phyloP scores from a whole-genome alignment of 1,140 invertebrate species.

The Halotydeus destructor region DNA sequence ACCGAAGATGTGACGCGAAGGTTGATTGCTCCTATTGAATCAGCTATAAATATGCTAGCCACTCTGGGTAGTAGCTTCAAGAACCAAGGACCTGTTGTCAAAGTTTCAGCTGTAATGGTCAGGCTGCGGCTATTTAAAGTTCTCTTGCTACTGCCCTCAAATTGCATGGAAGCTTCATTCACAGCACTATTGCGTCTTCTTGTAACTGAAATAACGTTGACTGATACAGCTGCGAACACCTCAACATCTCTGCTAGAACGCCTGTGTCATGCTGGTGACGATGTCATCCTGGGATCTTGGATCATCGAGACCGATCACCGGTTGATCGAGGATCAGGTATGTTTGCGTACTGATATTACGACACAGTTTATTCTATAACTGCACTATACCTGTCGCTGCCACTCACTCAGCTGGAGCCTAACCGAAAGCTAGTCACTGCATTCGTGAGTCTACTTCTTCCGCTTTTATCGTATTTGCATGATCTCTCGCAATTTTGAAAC shows the following conservation, averaged over 20 bases:
- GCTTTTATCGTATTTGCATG: background rate
- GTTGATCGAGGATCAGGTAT: constrained; percentile 88
- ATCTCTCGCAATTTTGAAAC: background rate
- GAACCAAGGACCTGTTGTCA: constrained; percentile 75
- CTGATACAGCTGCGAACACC: constrained; percentile 82
- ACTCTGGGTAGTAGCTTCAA: constrained; percentile 67
- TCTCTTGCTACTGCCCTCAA: constrained; percentile 53
- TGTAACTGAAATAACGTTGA: constrained; percentile 89
- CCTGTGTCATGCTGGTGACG: constrained; percentile 71
- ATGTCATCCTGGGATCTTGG: constrained; percentile 61
- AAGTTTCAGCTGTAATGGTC: constrained; percentile 78
- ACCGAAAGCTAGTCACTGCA: constrained; percentile 27
- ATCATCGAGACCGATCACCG: constrained; percentile 87
- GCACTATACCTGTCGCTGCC: background rate
- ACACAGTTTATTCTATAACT: constrained; percentile 27
- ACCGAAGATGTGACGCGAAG: constrained; percentile 73
- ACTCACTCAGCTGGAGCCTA: constrained; percentile 25
- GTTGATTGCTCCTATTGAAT: constrained; percentile 72
- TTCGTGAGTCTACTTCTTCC: constrained; percentile 24
- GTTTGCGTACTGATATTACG: constrained; percentile 19
- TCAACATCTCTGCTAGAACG: constrained; percentile 66
- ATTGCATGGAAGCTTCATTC: constrained; percentile 63
- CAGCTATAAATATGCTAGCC: constrained; percentile 73
- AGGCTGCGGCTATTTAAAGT: constrained; percentile 76
- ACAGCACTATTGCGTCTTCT: constrained; percentile 69